Evolutionary conservation across 1,140 invertebrate species (phyloP).

Genomic region (Rhagoletis zephyria): DNA sequence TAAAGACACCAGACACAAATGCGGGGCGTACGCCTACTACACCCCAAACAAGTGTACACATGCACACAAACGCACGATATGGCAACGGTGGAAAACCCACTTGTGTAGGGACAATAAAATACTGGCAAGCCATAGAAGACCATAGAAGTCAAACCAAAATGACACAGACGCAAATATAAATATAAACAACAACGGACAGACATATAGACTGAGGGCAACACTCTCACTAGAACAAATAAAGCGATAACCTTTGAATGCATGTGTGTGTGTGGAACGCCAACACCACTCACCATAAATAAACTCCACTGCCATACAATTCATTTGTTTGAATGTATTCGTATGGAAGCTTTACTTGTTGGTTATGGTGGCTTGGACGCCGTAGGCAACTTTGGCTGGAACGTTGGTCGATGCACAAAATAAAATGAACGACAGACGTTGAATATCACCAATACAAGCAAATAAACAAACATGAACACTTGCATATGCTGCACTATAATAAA

Average conservation of each 20-base stretch:
- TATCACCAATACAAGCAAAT: not conserved
- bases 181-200: constrained; percentile 38
- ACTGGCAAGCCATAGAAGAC: constrained; percentile 24
- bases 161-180: constrained; percentile 48
- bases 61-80: not conserved
- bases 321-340: not conserved
- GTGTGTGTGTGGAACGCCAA: not conserved
- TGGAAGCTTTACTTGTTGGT: not conserved
- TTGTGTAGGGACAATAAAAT: constrained; percentile 19
- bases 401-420: constrained; percentile 12
- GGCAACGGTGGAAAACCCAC: not conserved
- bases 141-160: constrained; percentile 29
- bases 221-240: not conserved
- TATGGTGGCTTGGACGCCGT: constrained; percentile 10
- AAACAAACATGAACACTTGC: not conserved
- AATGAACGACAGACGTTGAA: not conserved
- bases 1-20: constrained; percentile 38
- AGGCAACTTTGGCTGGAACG: not conserved
- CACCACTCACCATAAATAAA: not conserved
- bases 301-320: constrained; percentile 16
- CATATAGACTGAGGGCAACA: constrained; percentile 27
- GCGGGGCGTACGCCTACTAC: not conserved
- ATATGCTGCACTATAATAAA: not conserved
- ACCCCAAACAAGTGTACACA: not conserved
- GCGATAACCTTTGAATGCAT: not conserved